phyloP scores from a whole-genome alignment of 2,888 invertebrate genomes.

The Alentia gelatinosa region DNA sequence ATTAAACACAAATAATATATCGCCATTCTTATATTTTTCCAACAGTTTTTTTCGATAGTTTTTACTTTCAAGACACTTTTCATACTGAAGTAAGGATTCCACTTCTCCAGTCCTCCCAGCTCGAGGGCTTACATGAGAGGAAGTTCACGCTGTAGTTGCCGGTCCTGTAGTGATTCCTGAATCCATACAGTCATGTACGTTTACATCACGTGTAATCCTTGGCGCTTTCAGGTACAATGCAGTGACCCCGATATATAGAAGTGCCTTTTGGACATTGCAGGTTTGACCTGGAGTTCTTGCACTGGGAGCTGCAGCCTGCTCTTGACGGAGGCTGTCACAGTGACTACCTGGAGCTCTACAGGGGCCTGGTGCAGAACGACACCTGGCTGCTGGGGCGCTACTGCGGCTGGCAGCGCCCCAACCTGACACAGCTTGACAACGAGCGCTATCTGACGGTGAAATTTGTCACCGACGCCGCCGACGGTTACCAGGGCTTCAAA shows the following conservation, averaged over 20 bases:
- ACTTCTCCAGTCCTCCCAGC: no score
- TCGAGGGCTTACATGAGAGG: no score
- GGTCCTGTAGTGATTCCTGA: no score
- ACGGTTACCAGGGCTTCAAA: constrained; percentile 42
- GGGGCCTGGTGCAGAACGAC: constrained; percentile 36
- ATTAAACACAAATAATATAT: no score
- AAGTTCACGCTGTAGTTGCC: no score
- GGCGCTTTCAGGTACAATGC: no score
- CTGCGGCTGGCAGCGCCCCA: constrained; percentile 50
- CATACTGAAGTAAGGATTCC: no score
- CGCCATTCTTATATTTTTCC: background rate
- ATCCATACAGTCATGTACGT: no score
- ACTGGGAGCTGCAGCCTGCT: constrained; percentile 53
- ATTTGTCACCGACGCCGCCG: constrained; percentile 44
- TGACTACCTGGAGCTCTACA: constrained; percentile 56
- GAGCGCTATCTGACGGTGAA: constrained; percentile 41
- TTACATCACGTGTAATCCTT: no score
- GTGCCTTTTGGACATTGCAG: background rate
- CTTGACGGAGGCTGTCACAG: background rate
- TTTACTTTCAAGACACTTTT: no score
- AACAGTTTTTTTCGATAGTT: background rate
- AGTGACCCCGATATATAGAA: no score
- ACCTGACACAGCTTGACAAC: background rate
- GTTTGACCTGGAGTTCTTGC: constrained; percentile 30
- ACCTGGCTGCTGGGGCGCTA: background rate